Conservation (phyloP, 1,140 invertebrate species). For the Potamilus streckersoni region DNA sequence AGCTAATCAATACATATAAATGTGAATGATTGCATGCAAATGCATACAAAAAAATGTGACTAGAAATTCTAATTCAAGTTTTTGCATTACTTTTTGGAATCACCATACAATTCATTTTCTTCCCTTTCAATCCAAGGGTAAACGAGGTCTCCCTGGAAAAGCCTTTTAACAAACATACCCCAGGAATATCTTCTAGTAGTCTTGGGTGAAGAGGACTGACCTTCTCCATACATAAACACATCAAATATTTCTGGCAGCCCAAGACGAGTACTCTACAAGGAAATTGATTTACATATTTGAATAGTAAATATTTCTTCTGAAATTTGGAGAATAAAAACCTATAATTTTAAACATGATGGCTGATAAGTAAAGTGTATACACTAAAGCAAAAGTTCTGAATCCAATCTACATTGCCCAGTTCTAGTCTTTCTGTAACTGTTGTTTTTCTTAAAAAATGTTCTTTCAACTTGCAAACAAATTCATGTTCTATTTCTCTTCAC, state of each 20-base stretch:
- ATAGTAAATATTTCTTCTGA: neutral
- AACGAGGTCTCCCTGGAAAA: constrained; percentile 36
- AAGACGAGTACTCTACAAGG: constrained; percentile 7
- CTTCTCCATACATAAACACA: neutral
- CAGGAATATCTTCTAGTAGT: constrained; percentile 22
- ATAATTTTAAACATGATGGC: neutral
- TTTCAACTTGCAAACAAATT: no score
- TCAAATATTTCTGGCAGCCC: constrained; percentile 9
- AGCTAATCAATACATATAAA: no score
- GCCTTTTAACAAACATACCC: constrained; percentile 29
- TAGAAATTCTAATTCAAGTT: no score
- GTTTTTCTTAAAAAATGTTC: no score
- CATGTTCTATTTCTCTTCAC: no score
- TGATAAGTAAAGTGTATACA: no score
- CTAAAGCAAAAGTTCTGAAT: no score
- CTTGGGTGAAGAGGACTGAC: neutral
- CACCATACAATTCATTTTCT: neutral
- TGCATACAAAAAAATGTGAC: no score
- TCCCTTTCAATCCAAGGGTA: constrained; percentile 41
- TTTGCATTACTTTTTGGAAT: no score
- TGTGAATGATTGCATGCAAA: no score
- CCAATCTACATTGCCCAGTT: no score
- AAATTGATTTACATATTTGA: neutral
- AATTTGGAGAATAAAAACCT: constrained; percentile 4
- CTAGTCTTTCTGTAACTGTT: no score